Conservation (phyloP, 2,113 vertebrate species). For the Phainopepla nitens region DNA sequence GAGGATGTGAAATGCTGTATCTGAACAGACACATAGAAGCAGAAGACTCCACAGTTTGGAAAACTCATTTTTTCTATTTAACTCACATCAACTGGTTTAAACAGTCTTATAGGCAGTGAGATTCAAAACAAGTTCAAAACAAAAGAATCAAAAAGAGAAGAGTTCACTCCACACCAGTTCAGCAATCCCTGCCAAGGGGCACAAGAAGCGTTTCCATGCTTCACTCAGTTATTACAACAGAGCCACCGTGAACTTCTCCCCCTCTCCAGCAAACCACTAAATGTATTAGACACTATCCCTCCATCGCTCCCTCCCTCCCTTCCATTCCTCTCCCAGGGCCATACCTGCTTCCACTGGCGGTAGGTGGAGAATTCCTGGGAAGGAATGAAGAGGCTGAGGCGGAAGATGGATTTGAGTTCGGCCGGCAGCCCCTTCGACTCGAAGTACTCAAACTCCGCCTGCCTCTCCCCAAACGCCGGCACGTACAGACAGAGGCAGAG, state of each 20-base stretch:
- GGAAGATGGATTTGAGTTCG: conserved; percentile 88
- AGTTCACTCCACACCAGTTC: too few relatives aligned
- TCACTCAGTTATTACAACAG: neutral
- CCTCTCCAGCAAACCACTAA: fast-evolving
- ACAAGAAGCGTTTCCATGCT: neutral
- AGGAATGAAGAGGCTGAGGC: conserved; percentile 88
- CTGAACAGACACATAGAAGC: neutral
- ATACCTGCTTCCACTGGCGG: conserved; percentile 87
- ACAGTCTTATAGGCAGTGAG: fast-evolving
- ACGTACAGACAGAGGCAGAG: conserved; percentile 90
- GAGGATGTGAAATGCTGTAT: neutral
- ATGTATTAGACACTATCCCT: neutral
- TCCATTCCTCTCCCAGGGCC: neutral
- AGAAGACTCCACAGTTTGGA: neutral
- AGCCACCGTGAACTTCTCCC: neutral
- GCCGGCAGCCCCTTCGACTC: conserved; percentile 89
- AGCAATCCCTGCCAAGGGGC: neutral
- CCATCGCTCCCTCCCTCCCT: fast-evolving
- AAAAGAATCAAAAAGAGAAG: too few relatives aligned
- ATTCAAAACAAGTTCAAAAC: neutral
- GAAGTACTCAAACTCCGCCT: conserved; percentile 88
- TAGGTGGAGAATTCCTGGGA: conserved; percentile 90
- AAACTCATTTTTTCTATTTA: neutral
- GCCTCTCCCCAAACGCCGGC: conserved; percentile 77
- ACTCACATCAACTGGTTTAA: neutral